A percentile compares a stretch with the other conserved stretches of the same genome.
These are phyloP conservation scores for Prunella fulvescens DNA, from an alignment of 2,113 vertebrate genomes.

Conservation along the genomic window DNA sequence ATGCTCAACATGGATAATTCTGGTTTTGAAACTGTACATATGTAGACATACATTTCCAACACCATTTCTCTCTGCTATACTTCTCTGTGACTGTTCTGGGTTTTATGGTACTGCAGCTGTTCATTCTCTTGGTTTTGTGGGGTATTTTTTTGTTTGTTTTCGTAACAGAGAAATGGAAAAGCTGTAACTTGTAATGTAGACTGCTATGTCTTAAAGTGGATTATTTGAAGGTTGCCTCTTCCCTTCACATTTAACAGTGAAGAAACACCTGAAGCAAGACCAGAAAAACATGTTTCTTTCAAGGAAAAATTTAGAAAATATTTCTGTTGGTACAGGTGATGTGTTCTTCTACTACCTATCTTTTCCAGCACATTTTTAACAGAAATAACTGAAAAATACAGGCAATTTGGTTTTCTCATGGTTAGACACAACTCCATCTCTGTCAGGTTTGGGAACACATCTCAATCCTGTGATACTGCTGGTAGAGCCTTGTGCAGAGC, in stretches of 20 bases:
- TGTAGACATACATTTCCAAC: background rate
- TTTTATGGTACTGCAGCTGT: background rate
- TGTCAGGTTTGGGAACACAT: background rate
- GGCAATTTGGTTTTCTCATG: background rate
- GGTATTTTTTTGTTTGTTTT: background rate
- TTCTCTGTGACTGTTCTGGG: background rate
- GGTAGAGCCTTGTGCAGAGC: background rate
- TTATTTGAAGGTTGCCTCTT: background rate
- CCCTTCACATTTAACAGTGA: background rate
- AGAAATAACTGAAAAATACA: background rate
- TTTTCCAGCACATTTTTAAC: background rate
- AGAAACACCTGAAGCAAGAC: background rate
- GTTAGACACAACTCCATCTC: background rate
- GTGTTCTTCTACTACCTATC: background rate
- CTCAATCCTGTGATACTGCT: background rate
- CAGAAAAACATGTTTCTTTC: background rate
- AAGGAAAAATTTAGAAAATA: background rate
- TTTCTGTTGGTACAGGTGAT: background rate
- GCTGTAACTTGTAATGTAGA: background rate
- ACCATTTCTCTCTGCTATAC: background rate
- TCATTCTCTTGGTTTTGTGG: background rate
- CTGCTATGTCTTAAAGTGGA: background rate
- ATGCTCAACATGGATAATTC: background rate
- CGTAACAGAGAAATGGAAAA: background rate
- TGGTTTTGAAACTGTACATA: background rate